phyloP scores from a whole-genome alignment of 2,113 vertebrate species.

The Pachycephala philippinensis region DNA sequence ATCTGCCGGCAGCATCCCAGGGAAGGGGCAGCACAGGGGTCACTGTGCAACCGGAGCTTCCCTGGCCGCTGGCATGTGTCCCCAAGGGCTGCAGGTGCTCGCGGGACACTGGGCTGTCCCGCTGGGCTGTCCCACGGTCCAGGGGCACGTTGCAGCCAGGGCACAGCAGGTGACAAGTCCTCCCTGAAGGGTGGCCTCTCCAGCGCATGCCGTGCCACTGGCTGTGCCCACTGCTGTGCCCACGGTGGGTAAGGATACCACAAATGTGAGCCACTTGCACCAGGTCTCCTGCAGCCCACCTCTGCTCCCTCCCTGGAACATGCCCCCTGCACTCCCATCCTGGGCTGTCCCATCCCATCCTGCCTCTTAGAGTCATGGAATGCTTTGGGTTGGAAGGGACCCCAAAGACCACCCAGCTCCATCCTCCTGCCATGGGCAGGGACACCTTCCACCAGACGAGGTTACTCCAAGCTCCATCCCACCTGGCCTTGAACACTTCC shows the following conservation, averaged over 20 bases:
- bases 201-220: rapidly evolving
- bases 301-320: background rate
- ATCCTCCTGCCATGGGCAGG: background rate
- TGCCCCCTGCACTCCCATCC: background rate
- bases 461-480: background rate
- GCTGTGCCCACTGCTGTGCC: background rate
- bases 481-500: background rate
- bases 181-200: background rate
- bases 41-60: background rate
- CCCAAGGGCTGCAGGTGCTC: background rate
- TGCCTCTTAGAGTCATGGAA: background rate
- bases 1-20: background rate
- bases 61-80: background rate
- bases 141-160: background rate
- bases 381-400: background rate
- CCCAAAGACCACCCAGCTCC: background rate
- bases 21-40: background rate
- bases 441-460: background rate
- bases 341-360: background rate
- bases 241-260: rapidly evolving
- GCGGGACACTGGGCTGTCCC: rapidly evolving
- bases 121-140: background rate
- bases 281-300: background rate
- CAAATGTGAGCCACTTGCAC: rapidly evolving
- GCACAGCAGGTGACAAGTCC: background rate